These are phyloP conservation scores for Herminia tarsipennalis DNA, from an alignment of 2,888 invertebrate species.

Conservation along the genomic window DNA sequence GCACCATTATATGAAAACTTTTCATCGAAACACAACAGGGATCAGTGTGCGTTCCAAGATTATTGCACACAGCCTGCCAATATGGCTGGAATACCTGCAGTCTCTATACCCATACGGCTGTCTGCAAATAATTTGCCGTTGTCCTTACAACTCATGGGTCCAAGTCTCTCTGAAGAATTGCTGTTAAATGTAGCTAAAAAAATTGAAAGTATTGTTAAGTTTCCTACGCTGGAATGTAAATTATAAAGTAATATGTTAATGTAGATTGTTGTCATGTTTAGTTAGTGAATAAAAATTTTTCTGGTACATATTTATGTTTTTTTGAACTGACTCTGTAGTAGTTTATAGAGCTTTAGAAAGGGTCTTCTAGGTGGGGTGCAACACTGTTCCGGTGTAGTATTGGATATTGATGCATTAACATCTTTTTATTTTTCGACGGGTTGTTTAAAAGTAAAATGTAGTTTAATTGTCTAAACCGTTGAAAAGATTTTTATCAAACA, in stretches of 20 bases:
- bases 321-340: too few relatives aligned
- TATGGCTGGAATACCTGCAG: conserved; percentile 97
- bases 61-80: conserved; percentile 98
- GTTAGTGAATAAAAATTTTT: too few relatives aligned
- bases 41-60: conserved; percentile 95
- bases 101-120: conserved; percentile 93
- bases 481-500: too few relatives aligned
- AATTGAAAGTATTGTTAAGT: conserved; percentile 90
- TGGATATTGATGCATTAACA: too few relatives aligned
- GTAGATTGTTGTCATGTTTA: too few relatives aligned
- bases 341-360: too few relatives aligned
- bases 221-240: conserved; percentile 72
- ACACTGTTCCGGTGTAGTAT: too few relatives aligned
- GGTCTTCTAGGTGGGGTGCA: too few relatives aligned
- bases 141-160: conserved; percentile 95
- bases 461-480: too few relatives aligned
- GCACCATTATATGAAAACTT: conserved; percentile 95
- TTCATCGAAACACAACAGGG: conserved; percentile 90
- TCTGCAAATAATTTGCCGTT: conserved; percentile 92
- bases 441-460: too few relatives aligned
- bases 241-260: conserved; percentile 11
- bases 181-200: conserved; percentile 92
- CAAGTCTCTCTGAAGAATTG: conserved; percentile 89
- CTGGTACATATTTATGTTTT: too few relatives aligned
- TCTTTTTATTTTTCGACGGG: too few relatives aligned